Base-by-base conservation (phyloP, 2,797 vertebrate species). In the Hapalemur alaotrensis region DNA sequence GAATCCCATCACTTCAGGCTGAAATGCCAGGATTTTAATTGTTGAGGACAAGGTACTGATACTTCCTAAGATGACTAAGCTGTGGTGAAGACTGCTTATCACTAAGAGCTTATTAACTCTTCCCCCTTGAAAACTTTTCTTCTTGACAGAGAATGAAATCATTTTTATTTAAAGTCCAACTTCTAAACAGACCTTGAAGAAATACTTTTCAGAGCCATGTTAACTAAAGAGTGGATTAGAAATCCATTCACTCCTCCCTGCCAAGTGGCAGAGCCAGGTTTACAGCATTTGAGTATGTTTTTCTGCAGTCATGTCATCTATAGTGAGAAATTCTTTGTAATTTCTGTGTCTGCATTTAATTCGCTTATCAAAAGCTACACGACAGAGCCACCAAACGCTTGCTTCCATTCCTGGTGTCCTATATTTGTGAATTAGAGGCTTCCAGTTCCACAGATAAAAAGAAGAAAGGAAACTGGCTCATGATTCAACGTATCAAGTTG, bases 1-100 rank as follows among this genome's bases (percentile, higher is more conserved):
- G 46, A 87, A 95, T 89, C 65, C 70, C 46, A 50, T 90, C 87
- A 76, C 48, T 87, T 69, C 50, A 72, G 48, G 59, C 76, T 93
- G 38, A 93, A 95, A 88, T 92, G 52, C 57, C 65, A 92, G 59
- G 28, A 84, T 65, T 95, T 95, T 92, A 69, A 75, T 90, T 90
- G 57, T 75, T 35, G 35, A 89, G 32, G 28, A 61, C 79, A 92
- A 59, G 28, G 43, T 76, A 63, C 63, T 69, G 22, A 61, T 83
- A 76, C 38, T 95, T 95, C 52, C 59, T 92, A 50, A 81, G 41
- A 67, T 78, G 38, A 69, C 69, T 83, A 14, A 88, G 41, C 32
- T 84, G 18, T 85, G 8, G 5, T 72, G 8, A 72, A 86, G 9
- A 78, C 43, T 30, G 35, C 48, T 92, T 23, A 73, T 82, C 73